Evolutionary conservation across 2,797 vertebrate species (phyloP), one percentile per base, ranked within the genome.

Genomic region (Scleropages formosus): DNA sequence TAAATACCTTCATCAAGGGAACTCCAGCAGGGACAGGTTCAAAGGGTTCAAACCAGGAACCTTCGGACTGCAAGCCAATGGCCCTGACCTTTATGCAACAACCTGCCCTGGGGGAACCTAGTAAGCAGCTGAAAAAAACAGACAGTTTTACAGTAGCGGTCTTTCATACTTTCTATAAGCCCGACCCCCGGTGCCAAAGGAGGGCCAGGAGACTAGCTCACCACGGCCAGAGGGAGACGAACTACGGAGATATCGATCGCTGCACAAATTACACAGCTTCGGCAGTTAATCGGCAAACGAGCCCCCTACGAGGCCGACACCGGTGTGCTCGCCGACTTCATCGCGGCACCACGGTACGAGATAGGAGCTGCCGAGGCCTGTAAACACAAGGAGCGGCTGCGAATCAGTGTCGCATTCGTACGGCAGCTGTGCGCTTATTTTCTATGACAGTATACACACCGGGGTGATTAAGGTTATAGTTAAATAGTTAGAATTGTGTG

Each of bases 251-350:
- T 71, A 71, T 27, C 71, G 68, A 71, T 71, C 49, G 1, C 26
- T 6, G 15, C 9, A 18, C 26, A 58, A 31, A 22, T 47, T 27
- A 22, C 24, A 71, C 51, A 26, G 51, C 56, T 18, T 18, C 31
- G 22, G 46, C 15, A 58, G 68, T 58, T 71, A 71, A 70, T 70
- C 68, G 56, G 68, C 26, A 58, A 53, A 31, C 53, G 58, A 71
- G 12, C 22, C 51, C 16, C 18, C 7, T 1, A 11, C 56, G 53
- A 56, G 12, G 53, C 53, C 11, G 18, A 56, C 18, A 3, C 11
- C 10, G 3, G 11, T 10, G 3, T 56, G 53, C 18, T 56, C 26
- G 56, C 22, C 27, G 53, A 58, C 24, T 22, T 22, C 11, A 51
- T 39, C 24, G 11, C 11, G 11, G 26, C 8, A 16, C 47, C 3